Conservation (phyloP, 2,797 vertebrate genomes). For the Cyprinella venusta region DNA sequence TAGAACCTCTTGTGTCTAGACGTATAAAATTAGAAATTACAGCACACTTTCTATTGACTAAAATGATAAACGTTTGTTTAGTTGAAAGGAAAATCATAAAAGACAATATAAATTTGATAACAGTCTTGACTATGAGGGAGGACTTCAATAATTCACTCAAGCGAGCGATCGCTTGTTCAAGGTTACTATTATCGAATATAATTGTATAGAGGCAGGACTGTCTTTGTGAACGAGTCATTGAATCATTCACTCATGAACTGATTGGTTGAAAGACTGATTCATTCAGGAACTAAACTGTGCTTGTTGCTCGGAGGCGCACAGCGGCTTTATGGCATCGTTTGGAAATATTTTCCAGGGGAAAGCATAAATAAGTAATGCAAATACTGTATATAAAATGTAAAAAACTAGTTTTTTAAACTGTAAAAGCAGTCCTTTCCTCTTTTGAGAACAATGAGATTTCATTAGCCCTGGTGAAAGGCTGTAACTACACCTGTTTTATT, state of each 20-base stretch:
- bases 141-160: not conserved
- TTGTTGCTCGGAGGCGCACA: not conserved
- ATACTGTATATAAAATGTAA: not conserved
- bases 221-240: not conserved
- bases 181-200: not conserved
- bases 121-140: not conserved
- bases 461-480: not conserved
- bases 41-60: not conserved
- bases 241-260: not conserved
- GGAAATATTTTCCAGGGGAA: not conserved
- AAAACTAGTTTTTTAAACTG: not conserved
- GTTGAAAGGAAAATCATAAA: slow-evolving; percentile 17
- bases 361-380: not conserved
- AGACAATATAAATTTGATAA: not conserved
- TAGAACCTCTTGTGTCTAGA: slow-evolving; percentile 58
- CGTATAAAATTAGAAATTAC: not conserved
- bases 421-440: not conserved
- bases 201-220: not conserved
- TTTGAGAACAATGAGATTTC: not conserved
- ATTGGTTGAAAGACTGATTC: not conserved
- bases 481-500: slow-evolving; percentile 39
- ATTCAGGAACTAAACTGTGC: not conserved
- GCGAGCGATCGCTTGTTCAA: not conserved
- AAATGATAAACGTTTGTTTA: not conserved
- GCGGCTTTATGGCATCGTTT: not conserved